Evolutionary conservation across 2,888 invertebrate species (phyloP).

Genomic region (Galerucella calmariensis): DNA sequence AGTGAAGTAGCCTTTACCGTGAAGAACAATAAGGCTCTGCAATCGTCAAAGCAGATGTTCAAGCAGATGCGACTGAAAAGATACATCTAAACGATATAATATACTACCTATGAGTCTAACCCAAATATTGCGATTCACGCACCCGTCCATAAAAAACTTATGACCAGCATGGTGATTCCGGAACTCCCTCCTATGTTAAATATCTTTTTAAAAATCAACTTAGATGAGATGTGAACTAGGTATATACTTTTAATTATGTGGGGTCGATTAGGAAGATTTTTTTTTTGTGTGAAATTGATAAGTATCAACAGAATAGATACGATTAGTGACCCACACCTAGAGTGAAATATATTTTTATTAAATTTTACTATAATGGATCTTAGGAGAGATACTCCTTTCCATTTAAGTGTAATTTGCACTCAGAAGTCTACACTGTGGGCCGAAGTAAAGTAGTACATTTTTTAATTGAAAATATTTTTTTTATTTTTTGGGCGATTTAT

Average conservation of each 20-base stretch:
- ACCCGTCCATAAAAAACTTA: slow-evolving; percentile 48
- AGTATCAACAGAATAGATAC: neutral
- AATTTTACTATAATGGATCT: too few relatives aligned
- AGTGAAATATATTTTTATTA: neutral
- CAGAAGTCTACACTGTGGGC: too few relatives aligned
- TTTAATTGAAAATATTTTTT: too few relatives aligned
- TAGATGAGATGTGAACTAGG: neutral
- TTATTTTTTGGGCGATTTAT: too few relatives aligned
- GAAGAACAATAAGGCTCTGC: slow-evolving; percentile 26
- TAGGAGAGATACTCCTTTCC: too few relatives aligned
- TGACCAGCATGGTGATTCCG: slow-evolving; percentile 3
- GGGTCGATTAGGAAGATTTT: neutral
- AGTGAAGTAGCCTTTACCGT: slow-evolving; percentile 20
- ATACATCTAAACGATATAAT: slow-evolving; percentile 52
- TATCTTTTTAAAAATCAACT: slow-evolving; percentile 8
- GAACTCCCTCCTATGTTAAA: slow-evolving; percentile 4
- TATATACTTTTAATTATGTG: slow-evolving; percentile 2
- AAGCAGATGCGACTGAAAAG: slow-evolving; percentile 53
- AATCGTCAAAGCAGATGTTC: slow-evolving; percentile 40
- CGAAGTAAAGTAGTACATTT: too few relatives aligned
- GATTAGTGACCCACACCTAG: neutral
- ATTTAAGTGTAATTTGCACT: too few relatives aligned
- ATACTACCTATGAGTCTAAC: slow-evolving; percentile 46
- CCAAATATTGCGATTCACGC: slow-evolving; percentile 55
- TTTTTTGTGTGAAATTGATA: neutral